Base-by-base conservation (phyloP, 2,888 invertebrate species). In the Hirudinaria manillensis region DNA sequence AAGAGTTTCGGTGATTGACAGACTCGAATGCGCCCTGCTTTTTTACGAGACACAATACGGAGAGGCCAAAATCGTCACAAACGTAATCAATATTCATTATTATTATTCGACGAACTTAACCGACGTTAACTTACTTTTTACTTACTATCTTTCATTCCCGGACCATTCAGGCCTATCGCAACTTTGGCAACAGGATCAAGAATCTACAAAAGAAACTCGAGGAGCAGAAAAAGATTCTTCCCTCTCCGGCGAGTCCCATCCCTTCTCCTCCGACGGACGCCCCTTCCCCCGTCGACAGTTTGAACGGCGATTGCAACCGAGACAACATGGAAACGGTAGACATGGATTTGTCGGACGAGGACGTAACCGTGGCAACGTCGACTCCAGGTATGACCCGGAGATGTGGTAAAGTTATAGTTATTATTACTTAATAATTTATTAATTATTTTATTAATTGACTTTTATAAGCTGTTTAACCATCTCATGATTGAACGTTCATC, bases 21-120 rank as follows among this genome's bases (percentile, higher is more conserved):
- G 92, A 53, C 86, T 96, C 70, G 80, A 80, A 65, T 78, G 92
- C 67, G 92, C 93, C 4, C 91, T 92, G 81, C 89, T 91, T 77
- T 94, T 93, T 86, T 93, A 95, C 84, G 91, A 92, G 61, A 92
- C 91, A 27, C 96, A 97, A 84, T 89, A 92, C 77, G 92, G 92
- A 7, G 97, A 98, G 87, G 96, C 96, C 21, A 94, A 94, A 88
- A 91, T 96, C 78, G 96, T 97, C 36, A 92, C 93, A 77, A 94
- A 93, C 88, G 96, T 95, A 86, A 67, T 77, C 75, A 21, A n/a
- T 34, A n/a, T n/a, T n/a, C n/a, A n/a, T n/a, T 51, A 24, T 70
- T 70, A 6, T 68, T 13, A 24, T 21, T 66, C 24, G 66, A 13
- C 27, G 16, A 24, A n/a, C n/a, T n/a, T n/a, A n/a, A n/a, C n/a